Base-by-base conservation (phyloP, 2,888 invertebrate genomes). In the Napeogenes sylphis region DNA sequence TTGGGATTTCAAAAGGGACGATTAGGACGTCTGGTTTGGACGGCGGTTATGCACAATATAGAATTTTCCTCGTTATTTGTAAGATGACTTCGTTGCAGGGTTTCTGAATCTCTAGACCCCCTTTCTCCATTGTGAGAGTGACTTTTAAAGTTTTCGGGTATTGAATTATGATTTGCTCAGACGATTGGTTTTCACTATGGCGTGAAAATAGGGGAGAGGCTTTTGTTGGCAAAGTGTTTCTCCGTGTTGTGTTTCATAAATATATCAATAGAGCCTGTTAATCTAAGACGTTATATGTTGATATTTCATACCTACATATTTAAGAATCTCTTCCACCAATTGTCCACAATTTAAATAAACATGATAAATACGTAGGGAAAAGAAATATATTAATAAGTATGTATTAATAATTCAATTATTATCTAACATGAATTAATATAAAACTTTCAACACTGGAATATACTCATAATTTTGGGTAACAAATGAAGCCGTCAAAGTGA, bases 1-100 rank as follows among this genome's bases (percentile, higher is more conserved):
- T 89, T 87, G 86, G 87, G 84, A 87, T 89, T 88, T 89, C 88
- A 84, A 90, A 90, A 88, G 89, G 90, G 90, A 84, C 89, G 89
- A 89, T 90, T 90, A 89, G 88, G 80, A 86, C 83, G 87, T 88
- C 90, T 90, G 90, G 87, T 88, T 89, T 85, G 81, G 90, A 90
- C 88, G 90, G 89, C 88, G 90, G 89, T 87, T 85, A 80, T 75
- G 79, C 80, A 88, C 87, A 89, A 88, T 87, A 82, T 80, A 76
- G 75, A 74, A 73, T 76, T 75, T 77, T 79, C 84, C 82, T 78
- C 73, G 81, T 80, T 85, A 87, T 87, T 89, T 86, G 87, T 86
- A 81, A 83, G 85, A 83, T 81, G 79, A 77, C 73, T 80, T 77
- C 79, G 75, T 55, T 69, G 76, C 75, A 73, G 70, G 73, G 80